phyloP scores from a whole-genome alignment of 2,113 vertebrate genomes.

The Cynoglossus semilaevis region DNA sequence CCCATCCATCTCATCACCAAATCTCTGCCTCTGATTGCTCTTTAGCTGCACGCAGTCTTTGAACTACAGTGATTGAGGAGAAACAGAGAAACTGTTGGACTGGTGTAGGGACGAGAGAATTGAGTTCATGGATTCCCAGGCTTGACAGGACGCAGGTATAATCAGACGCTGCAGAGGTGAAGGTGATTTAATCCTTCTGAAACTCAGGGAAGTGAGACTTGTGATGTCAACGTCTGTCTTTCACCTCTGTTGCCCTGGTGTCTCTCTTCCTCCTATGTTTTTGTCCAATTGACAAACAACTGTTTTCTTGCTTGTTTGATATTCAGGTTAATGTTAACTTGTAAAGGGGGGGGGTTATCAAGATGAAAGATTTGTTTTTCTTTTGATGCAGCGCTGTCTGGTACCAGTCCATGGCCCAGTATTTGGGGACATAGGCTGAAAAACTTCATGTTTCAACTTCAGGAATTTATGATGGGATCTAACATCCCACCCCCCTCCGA shows the following conservation, averaged over 20 bases:
- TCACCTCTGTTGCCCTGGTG: background rate
- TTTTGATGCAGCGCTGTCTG: too few relatives aligned
- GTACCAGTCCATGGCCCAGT: too few relatives aligned
- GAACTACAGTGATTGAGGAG: constrained; percentile 18
- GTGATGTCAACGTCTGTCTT: background rate
- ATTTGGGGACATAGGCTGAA: too few relatives aligned
- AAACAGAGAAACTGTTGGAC: constrained; percentile 15
- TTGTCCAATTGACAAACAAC: background rate
- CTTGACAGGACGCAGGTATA: background rate
- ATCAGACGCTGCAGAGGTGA: background rate
- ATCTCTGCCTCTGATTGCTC: constrained; percentile 61
- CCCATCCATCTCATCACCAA: background rate
- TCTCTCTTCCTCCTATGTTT: too few relatives aligned
- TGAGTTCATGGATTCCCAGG: constrained; percentile 1
- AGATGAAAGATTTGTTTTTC: too few relatives aligned
- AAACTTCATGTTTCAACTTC: constrained; percentile 6
- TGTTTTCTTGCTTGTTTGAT: background rate
- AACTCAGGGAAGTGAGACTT: background rate
- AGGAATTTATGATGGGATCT: constrained; percentile 4
- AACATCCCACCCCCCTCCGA: background rate
- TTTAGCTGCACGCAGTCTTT: constrained; percentile 38
- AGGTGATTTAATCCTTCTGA: background rate
- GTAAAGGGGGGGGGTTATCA: too few relatives aligned
- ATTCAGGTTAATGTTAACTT: too few relatives aligned
- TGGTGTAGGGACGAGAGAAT: background rate